phyloP scores from a whole-genome alignment of 2,113 vertebrate species.

The Nothocercus julius region DNA sequence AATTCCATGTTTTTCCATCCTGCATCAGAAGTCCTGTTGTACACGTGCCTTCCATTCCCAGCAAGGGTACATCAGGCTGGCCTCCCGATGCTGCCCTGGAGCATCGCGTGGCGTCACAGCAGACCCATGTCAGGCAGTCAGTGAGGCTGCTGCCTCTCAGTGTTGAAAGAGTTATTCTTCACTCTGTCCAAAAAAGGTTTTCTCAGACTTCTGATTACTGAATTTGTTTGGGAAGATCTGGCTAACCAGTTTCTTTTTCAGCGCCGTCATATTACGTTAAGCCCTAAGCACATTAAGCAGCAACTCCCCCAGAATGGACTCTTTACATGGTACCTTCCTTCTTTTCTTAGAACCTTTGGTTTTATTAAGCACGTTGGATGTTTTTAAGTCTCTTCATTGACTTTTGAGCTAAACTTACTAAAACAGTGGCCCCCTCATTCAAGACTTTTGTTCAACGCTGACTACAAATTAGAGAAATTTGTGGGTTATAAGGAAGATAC shows the following conservation, averaged over 20 bases:
- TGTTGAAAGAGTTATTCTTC: background rate
- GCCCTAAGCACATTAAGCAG: background rate
- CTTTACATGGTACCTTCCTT: background rate
- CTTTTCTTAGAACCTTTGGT: background rate
- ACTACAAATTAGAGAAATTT: background rate
- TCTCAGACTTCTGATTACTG: background rate
- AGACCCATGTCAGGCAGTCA: background rate
- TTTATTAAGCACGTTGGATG: background rate
- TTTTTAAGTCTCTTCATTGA: background rate
- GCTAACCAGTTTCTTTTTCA: background rate
- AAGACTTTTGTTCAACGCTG: background rate
- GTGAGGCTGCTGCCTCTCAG: rapidly evolving
- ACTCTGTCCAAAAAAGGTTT: background rate
- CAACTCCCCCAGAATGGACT: background rate
- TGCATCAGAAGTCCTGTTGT: background rate
- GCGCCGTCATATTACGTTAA: background rate
- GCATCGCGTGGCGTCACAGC: background rate
- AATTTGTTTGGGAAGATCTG: rapidly evolving
- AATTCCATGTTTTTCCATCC: background rate
- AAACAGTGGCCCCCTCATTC: background rate
- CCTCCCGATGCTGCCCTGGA: background rate
- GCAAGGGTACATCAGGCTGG: background rate
- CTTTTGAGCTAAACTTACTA: background rate
- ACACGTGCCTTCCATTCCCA: background rate
- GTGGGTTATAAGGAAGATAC: background rate